These are phyloP conservation scores for Eupeodes luniger DNA, from an alignment of 2,888 invertebrate genomes.

Conservation along the genomic window DNA sequence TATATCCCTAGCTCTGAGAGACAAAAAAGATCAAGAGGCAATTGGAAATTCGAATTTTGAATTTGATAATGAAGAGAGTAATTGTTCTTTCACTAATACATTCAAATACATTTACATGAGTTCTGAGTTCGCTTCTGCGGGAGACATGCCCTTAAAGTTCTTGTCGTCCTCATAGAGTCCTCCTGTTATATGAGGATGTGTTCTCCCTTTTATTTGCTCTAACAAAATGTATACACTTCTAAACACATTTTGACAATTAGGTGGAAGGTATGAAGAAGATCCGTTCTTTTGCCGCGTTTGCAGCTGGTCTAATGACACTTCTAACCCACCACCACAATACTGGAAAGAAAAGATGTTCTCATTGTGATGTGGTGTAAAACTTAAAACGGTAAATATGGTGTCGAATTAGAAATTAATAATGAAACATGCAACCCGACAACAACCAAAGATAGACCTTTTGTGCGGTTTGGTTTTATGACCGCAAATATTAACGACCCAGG, in stretches of 20 bases:
- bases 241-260: slow-evolving; percentile 37
- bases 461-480: slow-evolving; percentile 65
- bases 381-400: slow-evolving; percentile 51
- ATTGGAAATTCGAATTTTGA: no score
- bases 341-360: no score
- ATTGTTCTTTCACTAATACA: no score
- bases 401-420: slow-evolving; percentile 68
- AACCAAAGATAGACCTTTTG: slow-evolving; percentile 52
- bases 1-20: no score
- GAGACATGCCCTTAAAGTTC: no score
- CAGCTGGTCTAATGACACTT: slow-evolving; percentile 70
- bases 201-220: slow-evolving; percentile 40
- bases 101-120: no score
- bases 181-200: not conserved
- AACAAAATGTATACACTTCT: slow-evolving; percentile 55
- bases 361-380: slow-evolving; percentile 24
- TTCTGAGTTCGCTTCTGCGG: no score
- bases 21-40: no score
- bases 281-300: slow-evolving; percentile 31
- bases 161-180: not conserved
- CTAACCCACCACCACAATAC: not conserved
- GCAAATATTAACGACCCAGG: slow-evolving; percentile 49
- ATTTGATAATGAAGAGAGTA: no score
- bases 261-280: slow-evolving; percentile 28
- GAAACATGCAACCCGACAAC: slow-evolving; percentile 5